Evolutionary conservation across 2,113 vertebrate species (phyloP).

Genomic region (Phylloscopus whistleri): DNA sequence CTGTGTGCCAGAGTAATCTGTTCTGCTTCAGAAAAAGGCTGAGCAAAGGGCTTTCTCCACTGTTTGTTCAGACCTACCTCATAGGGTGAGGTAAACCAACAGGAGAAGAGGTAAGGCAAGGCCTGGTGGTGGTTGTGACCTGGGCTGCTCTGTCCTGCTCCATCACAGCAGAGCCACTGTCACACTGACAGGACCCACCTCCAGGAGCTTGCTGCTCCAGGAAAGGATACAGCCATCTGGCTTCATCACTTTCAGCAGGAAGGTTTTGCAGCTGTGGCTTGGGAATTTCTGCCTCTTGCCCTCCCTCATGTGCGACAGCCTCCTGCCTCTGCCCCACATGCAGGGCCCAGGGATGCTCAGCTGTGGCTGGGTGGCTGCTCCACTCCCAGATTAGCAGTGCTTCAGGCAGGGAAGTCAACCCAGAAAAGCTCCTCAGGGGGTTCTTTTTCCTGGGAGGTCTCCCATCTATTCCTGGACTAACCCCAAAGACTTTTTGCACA

Average conservation of each 20-base stretch:
- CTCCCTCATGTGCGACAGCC: accelerated
- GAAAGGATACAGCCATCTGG: background rate
- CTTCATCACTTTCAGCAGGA: background rate
- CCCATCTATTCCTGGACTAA: background rate
- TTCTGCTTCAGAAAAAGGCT: background rate
- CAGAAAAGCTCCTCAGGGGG: background rate
- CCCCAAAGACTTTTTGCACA: background rate
- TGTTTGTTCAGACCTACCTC: background rate
- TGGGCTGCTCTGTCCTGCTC: background rate
- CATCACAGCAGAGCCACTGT: background rate
- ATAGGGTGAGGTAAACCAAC: background rate
- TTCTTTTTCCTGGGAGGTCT: background rate
- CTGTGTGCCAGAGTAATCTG: background rate
- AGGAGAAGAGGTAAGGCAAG: background rate
- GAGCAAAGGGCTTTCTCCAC: background rate
- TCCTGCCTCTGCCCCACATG: background rate
- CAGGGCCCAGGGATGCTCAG: background rate
- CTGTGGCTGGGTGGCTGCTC: background rate
- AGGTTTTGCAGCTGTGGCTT: background rate
- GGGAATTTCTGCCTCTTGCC: background rate
- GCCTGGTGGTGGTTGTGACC: background rate
- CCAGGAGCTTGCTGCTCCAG: background rate
- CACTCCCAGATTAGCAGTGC: background rate
- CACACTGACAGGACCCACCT: too few relatives aligned
- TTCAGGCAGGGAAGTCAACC: background rate